Base-by-base conservation (phyloP, 2,888 invertebrate species). In the Drosophila gaucha region DNA sequence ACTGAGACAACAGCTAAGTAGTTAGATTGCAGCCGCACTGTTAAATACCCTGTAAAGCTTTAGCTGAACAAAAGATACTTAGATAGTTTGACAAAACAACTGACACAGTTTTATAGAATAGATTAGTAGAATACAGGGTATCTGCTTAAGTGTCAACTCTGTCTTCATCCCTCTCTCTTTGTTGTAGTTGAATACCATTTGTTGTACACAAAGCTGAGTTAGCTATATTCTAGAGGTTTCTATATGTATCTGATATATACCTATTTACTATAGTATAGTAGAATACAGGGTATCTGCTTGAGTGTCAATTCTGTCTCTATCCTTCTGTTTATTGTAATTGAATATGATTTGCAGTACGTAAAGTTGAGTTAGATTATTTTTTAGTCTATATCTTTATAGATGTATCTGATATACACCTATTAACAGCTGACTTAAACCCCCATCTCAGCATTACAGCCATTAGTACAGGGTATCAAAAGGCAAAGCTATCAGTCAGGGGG, bases 1-100 rank as follows among this genome's bases (percentile, higher is more conserved):
- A 68, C 65, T 35, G 31, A 46, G 60, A 26, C 62, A 59, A 51
- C 12, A 35, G 63, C 33, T 6, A 28, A n/a, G 20, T 8, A 4
- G 38, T 20, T 6, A 33, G 10, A 28, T 4, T 1, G 22, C 8
- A n/a, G 5, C 5, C 10, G 1, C 8, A 31, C 52, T 24, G 2
- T 6, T 1, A 18, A n/a, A 49, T 36, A 35, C 28, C 24, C 54
- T 54, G 54, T 14, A 33, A 1, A 3, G 22, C 20, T 22, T 0
- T 3, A 3, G n/a, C n/a, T n/a, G n/a, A n/a, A n/a, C n/a, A n/a
- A n/a, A n/a, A n/a, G n/a, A n/a, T n/a, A n/a, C n/a, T n/a, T n/a
- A n/a, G n/a, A n/a, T n/a, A n/a, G n/a, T n/a, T n/a, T n/a, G n/a
- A n/a, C n/a, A n/a, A n/a, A n/a, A n/a, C n/a, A n/a, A n/a, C n/a